A percentile compares a stretch with the other conserved stretches of the same genome.
These are phyloP conservation scores for Furcula furcula DNA, from an alignment of 2,888 invertebrate species.

Conservation along the genomic window DNA sequence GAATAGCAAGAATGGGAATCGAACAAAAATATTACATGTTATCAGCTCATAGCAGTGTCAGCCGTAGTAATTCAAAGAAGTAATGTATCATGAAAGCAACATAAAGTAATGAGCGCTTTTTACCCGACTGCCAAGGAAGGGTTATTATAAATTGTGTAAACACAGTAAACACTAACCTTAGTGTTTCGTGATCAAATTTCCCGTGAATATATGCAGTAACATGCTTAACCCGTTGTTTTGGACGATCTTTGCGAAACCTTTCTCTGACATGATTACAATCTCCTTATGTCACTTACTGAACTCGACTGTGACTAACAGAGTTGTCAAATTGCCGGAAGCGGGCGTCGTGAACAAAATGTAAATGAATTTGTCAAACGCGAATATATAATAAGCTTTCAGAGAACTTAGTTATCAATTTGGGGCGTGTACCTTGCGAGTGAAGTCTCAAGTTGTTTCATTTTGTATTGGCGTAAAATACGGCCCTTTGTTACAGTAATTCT, in stretches of 20 bases:
- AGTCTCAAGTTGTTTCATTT: not conserved
- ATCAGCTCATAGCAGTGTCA: too few relatives aligned
- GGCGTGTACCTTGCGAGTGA: constrained; percentile 13
- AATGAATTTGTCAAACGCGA: constrained; percentile 73
- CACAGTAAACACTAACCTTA: not conserved
- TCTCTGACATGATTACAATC: constrained; percentile 49
- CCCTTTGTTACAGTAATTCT: not conserved
- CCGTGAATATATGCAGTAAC: constrained; percentile 2
- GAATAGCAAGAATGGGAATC: too few relatives aligned
- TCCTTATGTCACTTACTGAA: constrained; percentile 37
- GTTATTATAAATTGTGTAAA: constrained; percentile 7
- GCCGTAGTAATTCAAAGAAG: too few relatives aligned
- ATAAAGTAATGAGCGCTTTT: too few relatives aligned
- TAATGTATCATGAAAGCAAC: too few relatives aligned
- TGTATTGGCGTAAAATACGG: not conserved
- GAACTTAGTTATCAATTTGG: constrained; percentile 52
- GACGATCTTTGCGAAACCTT: constrained; percentile 40
- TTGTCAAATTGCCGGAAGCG: constrained; percentile 60
- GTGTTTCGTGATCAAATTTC: too few relatives aligned
- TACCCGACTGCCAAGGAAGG: not conserved
- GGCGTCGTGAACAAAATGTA: constrained; percentile 69
- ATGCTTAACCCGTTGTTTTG: constrained; percentile 9
- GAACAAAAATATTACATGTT: too few relatives aligned
- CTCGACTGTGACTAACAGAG: constrained; percentile 52
- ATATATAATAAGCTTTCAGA: constrained; percentile 67